Conservation (phyloP, 1,140 invertebrate species). For the Macrotrachela quadricornifera region DNA sequence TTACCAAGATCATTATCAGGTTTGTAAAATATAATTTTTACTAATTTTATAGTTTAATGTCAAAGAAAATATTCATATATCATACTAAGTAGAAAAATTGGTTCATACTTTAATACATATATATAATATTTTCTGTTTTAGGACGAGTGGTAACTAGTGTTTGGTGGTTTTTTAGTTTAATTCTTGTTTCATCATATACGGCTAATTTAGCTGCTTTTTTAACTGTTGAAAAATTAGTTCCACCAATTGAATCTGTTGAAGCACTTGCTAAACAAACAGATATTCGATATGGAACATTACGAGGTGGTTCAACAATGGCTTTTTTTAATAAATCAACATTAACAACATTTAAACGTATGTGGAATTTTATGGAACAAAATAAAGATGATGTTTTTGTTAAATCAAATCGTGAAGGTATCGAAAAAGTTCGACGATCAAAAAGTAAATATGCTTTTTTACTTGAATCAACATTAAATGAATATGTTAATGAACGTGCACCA, state of each 20-base stretch:
- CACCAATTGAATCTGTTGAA: conserved; percentile 79
- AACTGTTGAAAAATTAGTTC: conserved; percentile 82
- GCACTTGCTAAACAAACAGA: conserved; percentile 85
- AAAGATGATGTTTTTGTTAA: conserved; percentile 5
- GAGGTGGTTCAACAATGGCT: conserved; percentile 63
- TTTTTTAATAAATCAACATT: conserved; percentile 44
- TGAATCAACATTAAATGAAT: conserved; percentile 88
- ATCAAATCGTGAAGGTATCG: conserved; percentile 12
- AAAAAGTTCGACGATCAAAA: conserved; percentile 17
- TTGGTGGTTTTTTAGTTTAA: conserved; percentile 30
- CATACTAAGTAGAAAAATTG: conserved; percentile 12
- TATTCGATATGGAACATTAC: conserved; percentile 75
- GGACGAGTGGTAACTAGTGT: conserved; percentile 24
- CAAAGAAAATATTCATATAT: neutral
- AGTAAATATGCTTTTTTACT: conserved; percentile 73
- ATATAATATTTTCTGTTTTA: conserved; percentile 19
- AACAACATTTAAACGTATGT: neutral
- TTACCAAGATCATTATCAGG: conserved; percentile 28
- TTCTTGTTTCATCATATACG: conserved; percentile 29
- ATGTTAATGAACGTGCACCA: conserved; percentile 67
- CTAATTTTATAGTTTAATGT: no score
- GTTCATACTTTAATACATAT: conserved; percentile 19
- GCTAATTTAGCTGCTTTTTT: conserved; percentile 56
- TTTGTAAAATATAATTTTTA: neutral
- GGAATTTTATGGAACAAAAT: conserved; percentile 5